These are phyloP conservation scores for Malthinus flaveolus DNA, from an alignment of 2,888 invertebrate genomes.

Conservation along the genomic window DNA sequence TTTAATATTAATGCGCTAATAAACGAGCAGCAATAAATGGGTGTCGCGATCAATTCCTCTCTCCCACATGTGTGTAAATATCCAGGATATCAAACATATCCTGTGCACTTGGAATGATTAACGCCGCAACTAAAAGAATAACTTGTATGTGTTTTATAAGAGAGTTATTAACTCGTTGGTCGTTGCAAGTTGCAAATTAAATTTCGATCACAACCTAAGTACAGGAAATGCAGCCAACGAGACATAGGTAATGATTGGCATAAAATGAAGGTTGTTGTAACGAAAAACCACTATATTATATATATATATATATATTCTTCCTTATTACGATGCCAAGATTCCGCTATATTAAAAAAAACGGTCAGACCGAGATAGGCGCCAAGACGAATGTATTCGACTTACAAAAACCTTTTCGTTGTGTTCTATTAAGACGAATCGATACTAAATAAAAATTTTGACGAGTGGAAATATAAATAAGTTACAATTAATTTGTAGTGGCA, in stretches of 20 bases:
- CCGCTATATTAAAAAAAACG: constrained; percentile 5
- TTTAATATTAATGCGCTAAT: constrained; percentile 27
- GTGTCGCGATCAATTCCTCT: constrained; percentile 31
- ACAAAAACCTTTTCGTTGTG: not conserved
- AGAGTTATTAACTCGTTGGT: not conserved
- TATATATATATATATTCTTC: constrained; percentile 11
- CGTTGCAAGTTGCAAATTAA: not conserved
- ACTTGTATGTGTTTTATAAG: not conserved
- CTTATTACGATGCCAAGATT: constrained; percentile 16
- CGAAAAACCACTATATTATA: not conserved
- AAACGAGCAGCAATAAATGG: constrained; percentile 24
- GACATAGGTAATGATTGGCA: constrained; percentile 7
- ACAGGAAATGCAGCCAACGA: constrained; percentile 7
- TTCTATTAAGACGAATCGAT: no score
- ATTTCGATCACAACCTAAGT: not conserved
- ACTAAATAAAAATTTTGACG: no score
- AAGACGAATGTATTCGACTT: not conserved
- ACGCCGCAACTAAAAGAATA: not conserved
- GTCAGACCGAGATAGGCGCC: constrained; percentile 4
- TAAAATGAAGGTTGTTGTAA: constrained; percentile 9
- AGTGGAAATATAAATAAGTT: no score
- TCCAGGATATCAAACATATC: constrained; percentile 36
- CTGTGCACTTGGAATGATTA: constrained; percentile 32
- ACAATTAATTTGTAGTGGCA: not conserved
- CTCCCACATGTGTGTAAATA: constrained; percentile 34